These are phyloP conservation scores for Urocyon cinereoargenteus DNA, from an alignment of 2,797 vertebrate species.

Conservation along the genomic window DNA sequence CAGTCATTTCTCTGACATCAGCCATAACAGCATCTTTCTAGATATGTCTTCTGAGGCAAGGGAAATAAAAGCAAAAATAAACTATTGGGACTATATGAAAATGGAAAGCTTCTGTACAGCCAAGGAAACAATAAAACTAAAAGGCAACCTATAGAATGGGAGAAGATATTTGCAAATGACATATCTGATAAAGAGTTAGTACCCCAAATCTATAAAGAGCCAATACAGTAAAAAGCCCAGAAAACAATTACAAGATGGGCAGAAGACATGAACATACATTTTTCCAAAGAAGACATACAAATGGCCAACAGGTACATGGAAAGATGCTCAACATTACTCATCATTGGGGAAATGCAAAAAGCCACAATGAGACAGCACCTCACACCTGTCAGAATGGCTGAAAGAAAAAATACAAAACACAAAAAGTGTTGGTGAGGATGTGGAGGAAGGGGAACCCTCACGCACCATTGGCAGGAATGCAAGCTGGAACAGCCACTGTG, in stretches of 20 bases:
- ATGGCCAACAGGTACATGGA: too few relatives aligned
- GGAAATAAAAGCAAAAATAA: too few relatives aligned
- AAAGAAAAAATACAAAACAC: neutral
- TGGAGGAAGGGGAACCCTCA: neutral
- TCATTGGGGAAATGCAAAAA: neutral
- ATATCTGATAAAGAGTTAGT: neutral
- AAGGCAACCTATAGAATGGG: neutral
- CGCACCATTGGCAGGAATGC: neutral
- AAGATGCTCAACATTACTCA: too few relatives aligned
- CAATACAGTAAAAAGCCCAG: neutral
- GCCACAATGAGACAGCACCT: neutral
- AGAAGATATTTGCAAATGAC: neutral
- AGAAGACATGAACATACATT: neutral
- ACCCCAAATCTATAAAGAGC: neutral
- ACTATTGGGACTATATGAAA: neutral
- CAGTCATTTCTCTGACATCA: too few relatives aligned
- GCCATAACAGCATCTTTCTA: too few relatives aligned
- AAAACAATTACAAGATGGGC: neutral
- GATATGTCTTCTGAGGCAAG: too few relatives aligned
- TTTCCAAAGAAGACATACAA: neutral
- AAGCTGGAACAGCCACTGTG: neutral
- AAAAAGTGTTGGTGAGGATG: neutral
- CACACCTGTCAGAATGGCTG: neutral
- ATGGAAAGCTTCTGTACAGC: neutral
- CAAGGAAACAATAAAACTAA: neutral